A percentile compares a stretch with the other conserved stretches of the same genome.
Evolutionary conservation across 1,140 invertebrate species (phyloP).

Genomic region (Drosophila simulans): DNA sequence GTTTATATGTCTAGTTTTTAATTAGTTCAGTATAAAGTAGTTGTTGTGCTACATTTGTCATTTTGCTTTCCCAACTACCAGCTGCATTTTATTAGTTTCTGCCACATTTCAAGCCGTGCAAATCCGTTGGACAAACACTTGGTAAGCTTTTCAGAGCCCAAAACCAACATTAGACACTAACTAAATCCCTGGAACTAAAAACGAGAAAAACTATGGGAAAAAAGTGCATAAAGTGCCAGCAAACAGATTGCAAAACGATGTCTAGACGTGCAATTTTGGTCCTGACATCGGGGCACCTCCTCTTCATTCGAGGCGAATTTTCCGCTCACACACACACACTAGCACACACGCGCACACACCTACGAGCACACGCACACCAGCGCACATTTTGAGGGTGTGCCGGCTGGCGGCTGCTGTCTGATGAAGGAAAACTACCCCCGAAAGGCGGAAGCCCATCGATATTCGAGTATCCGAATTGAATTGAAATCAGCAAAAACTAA

Average conservation of each 20-base stretch:
- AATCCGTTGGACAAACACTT: slow-evolving; percentile 55
- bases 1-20: not conserved
- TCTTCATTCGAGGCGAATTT: slow-evolving; percentile 51
- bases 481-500: slow-evolving; percentile 61
- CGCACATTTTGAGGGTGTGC: slow-evolving; percentile 67
- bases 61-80: slow-evolving; percentile 7
- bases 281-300: slow-evolving; percentile 39
- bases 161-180: slow-evolving; percentile 40
- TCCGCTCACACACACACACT: slow-evolving; percentile 30
- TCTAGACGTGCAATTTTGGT: slow-evolving; percentile 74
- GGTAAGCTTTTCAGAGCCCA: slow-evolving; percentile 30
- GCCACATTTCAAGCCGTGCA: slow-evolving; percentile 6
- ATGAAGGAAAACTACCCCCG: slow-evolving; percentile 66
- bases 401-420: slow-evolving; percentile 49
- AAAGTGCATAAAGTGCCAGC: slow-evolving; percentile 37
- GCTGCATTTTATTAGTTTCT: slow-evolving; percentile 31
- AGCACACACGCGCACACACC: slow-evolving; percentile 16
- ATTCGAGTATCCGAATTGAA: slow-evolving; percentile 44
- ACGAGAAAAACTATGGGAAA: slow-evolving; percentile 21
- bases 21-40: not conserved
- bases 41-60: not conserved
- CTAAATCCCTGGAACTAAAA: slow-evolving; percentile 12
- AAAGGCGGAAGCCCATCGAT: slow-evolving; percentile 50
- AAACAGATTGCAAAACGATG: slow-evolving; percentile 55
- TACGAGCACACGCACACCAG: slow-evolving; percentile 20